Evolutionary conservation across 2,113 vertebrate genomes (phyloP), one percentile per base, ranked within the genome.

Genomic region (Martes martes): DNA sequence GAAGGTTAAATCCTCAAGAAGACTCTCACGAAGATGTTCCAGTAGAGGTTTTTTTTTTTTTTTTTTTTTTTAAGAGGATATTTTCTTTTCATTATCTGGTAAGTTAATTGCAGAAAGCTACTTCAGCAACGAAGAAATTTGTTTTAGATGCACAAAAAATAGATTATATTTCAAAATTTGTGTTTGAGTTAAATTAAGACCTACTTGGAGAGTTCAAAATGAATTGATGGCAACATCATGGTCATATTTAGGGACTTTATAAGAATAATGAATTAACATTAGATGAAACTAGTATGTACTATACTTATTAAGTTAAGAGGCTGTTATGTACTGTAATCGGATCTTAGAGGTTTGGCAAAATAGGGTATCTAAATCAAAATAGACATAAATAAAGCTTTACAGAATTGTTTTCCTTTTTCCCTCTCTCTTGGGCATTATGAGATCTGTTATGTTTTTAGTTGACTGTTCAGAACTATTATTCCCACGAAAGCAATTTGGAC

Each of bases 321-420:
- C 11, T 13, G 50, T 83, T 26, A 16, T 28, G 11, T 50, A 89
- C 47, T 86, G 4, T 71, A 87, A 92, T 76, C 71, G 80, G 96
- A 97, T 97, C 96, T 92, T 92, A 85, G 96, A 36, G 65, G 94
- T 76, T 78, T 86, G 8, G 39, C 88, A 97, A 73, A 95, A 95
- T 96, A 98, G n/a, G 55, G 59, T 71, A 86, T 88, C 28, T 73
- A 89, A 39, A 89, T 97, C 52, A 74, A 97, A 97, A 92, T 26
- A 65, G 4, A 33, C 19, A 85, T 92, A 94, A 96, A 90, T 92
- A 63, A 71, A 92, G 73, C 13, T 98, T 84, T 16, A 95, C 95
- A 91, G 3, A 47, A 89, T 13, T 93, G 65, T 91, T 91, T 81
- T 87, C 69, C 16, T 67, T 36, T 96, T 13, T 71, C 28, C 2